Evolutionary conservation across 2,113 vertebrate species (phyloP).

Genomic region (Rhizomys pruinosus): DNA sequence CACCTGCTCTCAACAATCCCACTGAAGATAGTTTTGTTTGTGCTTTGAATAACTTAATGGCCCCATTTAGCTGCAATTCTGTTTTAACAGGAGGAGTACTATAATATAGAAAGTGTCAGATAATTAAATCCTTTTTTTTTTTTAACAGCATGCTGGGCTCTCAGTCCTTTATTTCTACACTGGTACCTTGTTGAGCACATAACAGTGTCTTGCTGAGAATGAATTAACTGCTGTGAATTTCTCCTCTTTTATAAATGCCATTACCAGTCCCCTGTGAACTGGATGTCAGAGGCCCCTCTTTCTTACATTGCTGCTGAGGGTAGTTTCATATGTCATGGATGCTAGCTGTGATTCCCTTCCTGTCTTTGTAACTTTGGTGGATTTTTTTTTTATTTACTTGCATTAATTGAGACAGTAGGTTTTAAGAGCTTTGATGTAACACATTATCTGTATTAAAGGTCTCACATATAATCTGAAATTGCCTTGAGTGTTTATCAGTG

Average conservation of each 20-base stretch:
- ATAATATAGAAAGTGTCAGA: constrained; percentile 62
- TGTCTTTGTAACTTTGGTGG: background rate
- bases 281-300: constrained; percentile 37
- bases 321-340: background rate
- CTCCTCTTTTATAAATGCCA: constrained; percentile 62
- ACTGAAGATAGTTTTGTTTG: constrained; percentile 67
- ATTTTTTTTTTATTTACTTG: background rate
- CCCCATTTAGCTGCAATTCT: constrained; percentile 62
- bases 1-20: constrained; percentile 73
- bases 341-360: background rate
- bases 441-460: background rate
- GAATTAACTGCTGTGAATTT: constrained; percentile 59
- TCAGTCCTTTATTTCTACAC: constrained; percentile 54
- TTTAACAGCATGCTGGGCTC: constrained; percentile 1
- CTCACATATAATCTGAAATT: background rate
- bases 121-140: constrained; percentile 76
- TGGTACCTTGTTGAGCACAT: constrained; percentile 26
- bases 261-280: constrained; percentile 45
- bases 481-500: constrained; percentile 29
- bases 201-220: constrained; percentile 13
- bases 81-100: constrained; percentile 52
- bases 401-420: background rate
- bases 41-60: constrained; percentile 71
- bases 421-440: background rate
- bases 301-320: background rate